These are phyloP conservation scores for Zaprionus capensis DNA, from an alignment of 1,140 invertebrate species.

Conservation along the genomic window DNA sequence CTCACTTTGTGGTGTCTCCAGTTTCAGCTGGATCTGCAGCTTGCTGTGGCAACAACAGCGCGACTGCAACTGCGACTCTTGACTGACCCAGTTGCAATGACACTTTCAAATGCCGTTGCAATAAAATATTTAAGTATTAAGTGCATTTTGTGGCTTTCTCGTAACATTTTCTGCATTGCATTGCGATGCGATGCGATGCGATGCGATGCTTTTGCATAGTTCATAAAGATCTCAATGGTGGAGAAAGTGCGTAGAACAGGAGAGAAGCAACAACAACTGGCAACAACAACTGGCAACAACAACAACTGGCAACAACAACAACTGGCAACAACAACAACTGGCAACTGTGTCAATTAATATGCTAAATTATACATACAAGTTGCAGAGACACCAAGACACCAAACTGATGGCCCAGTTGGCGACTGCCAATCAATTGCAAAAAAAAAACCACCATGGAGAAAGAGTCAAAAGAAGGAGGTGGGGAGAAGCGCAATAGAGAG, in stretches of 20 bases:
- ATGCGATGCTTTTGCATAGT: conserved; percentile 75
- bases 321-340: conserved; percentile 65
- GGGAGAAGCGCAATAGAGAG: neutral
- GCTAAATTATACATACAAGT: conserved; percentile 77
- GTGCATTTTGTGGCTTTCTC: conserved; percentile 71
- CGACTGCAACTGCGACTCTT: neutral
- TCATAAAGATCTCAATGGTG: conserved; percentile 69
- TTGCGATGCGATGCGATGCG: conserved; percentile 60
- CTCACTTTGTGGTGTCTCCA: conserved; percentile 7
- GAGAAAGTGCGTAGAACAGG: conserved; percentile 73
- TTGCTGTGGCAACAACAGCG: neutral
- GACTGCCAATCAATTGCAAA: conserved; percentile 78
- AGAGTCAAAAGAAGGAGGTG: conserved; percentile 6
- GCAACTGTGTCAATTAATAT: conserved; percentile 82
- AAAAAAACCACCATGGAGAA: conserved; percentile 27
- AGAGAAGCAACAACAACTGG: conserved; percentile 28
- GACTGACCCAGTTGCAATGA: conserved; percentile 67
- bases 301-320: conserved; percentile 38
- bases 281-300: conserved; percentile 39
- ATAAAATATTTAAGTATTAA: conserved; percentile 71
- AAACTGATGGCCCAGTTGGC: conserved; percentile 67
- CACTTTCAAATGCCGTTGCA: conserved; percentile 68
- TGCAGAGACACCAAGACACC: conserved; percentile 44
- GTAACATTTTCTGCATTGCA: conserved; percentile 69
- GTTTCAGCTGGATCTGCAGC: conserved; percentile 15